Conservation (phyloP, 2,797 vertebrate genomes). For the Ctenosaura bakeri region DNA sequence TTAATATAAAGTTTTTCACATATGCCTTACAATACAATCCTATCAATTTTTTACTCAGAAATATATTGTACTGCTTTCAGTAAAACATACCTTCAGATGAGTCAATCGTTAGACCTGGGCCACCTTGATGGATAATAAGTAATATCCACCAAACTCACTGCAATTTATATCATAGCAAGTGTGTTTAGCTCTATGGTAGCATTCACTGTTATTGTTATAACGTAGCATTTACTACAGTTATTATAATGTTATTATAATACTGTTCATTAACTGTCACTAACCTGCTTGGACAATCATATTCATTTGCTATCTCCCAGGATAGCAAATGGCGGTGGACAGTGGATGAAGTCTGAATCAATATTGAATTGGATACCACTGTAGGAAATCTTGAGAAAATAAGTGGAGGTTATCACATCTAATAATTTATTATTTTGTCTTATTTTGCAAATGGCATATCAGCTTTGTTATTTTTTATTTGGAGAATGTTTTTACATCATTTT, state of each 20-base stretch:
- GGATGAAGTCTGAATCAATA: not conserved
- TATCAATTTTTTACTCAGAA: not conserved
- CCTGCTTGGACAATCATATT: not conserved
- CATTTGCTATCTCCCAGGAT: not conserved
- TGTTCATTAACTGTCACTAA: not conserved
- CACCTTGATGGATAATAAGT: not conserved
- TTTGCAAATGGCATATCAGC: not conserved
- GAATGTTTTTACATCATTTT: not conserved
- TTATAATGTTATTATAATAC: not conserved
- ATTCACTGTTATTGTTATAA: not conserved
- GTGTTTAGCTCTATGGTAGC: not conserved
- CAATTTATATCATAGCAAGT: not conserved
- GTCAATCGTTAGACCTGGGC: not conserved
- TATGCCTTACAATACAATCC: not conserved
- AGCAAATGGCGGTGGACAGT: not conserved
- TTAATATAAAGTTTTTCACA: not conserved
- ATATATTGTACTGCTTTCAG: not conserved
- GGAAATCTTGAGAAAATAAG: not conserved
- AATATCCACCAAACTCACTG: not conserved
- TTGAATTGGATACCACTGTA: not conserved
- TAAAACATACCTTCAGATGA: not conserved
- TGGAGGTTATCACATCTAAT: not conserved
- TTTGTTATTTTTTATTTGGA: not conserved
- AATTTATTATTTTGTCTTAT: not conserved
- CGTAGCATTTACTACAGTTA: too few species aligned